These are phyloP conservation scores for Oxystoma pomonae DNA, from an alignment of 2,888 invertebrate species.

Conservation along the genomic window DNA sequence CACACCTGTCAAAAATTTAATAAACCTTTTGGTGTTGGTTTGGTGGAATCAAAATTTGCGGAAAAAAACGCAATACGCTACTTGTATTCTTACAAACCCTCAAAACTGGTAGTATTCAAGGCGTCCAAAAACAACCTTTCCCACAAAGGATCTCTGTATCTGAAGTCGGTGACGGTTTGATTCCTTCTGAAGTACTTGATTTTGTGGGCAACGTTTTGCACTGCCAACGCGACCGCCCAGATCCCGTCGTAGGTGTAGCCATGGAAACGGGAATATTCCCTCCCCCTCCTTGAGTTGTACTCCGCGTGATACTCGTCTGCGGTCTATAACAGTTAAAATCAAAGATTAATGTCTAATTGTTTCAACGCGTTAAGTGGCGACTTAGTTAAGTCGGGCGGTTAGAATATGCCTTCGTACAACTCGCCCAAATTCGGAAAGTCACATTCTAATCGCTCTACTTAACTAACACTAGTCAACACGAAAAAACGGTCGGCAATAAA, in stretches of 20 bases:
- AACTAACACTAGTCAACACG: no score
- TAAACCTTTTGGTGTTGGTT: no score
- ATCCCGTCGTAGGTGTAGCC: slow-evolving; percentile 99
- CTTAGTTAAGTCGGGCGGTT: no score
- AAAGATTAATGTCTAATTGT: no score
- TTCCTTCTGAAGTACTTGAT: slow-evolving; percentile 67
- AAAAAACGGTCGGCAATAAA: no score
- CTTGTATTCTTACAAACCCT: slow-evolving; percentile 68
- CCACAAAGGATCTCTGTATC: slow-evolving; percentile 83
- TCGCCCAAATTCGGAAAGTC: no score
- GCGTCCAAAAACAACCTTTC: slow-evolving; percentile 83
- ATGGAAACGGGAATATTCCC: slow-evolving; percentile 89
- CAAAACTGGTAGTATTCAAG: slow-evolving; percentile 87
- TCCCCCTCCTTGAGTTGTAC: slow-evolving; percentile 76
- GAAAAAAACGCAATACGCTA: no score
- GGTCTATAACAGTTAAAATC: no score
- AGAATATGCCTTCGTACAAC: no score
- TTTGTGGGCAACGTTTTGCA: slow-evolving; percentile 81
- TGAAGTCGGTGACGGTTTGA: slow-evolving; percentile 76
- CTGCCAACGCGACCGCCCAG: slow-evolving; percentile 95
- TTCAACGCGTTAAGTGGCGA: no score
- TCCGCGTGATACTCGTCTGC: slow-evolving; percentile 83
- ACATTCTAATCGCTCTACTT: no score
- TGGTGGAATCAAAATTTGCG: no score
- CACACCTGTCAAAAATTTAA: slow-evolving; percentile 39